Conservation (phyloP, 2,797 vertebrate species). For the Hozukius guyotensis region DNA sequence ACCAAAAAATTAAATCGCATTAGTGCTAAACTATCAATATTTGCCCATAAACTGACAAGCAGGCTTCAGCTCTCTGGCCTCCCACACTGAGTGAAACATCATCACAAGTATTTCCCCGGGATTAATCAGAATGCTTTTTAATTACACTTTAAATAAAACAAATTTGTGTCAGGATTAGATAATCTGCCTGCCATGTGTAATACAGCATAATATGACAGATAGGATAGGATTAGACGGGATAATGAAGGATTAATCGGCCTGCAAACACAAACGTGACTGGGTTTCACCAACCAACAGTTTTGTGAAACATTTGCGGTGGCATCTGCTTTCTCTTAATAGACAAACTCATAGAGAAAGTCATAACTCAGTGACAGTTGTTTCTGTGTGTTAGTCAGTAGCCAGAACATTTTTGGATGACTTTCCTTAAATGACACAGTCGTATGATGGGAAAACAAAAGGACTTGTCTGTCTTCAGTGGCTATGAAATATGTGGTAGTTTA, state of each 20-base stretch:
- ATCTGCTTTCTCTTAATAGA: slow-evolving; percentile 14
- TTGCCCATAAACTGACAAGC: not conserved
- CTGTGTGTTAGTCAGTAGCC: not conserved
- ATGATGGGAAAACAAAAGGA: not conserved
- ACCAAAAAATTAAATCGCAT: slow-evolving; percentile 10
- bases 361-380: not conserved
- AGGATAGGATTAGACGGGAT: slow-evolving; percentile 22
- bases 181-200: slow-evolving; percentile 19
- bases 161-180: slow-evolving; percentile 31
- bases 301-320: not conserved
- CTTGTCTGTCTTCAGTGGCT: not conserved
- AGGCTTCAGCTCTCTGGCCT: not conserved
- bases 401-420: not conserved
- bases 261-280: slow-evolving; percentile 4
- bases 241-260: slow-evolving; percentile 28
- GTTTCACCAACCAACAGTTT: not conserved
- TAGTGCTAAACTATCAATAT: slow-evolving; percentile 3
- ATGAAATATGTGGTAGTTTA: not conserved
- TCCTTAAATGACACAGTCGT: not conserved
- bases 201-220: slow-evolving; percentile 21
- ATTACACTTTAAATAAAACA: slow-evolving; percentile 25
- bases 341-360: not conserved
- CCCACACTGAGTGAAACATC: not conserved
- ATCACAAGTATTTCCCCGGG: not conserved
- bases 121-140: slow-evolving; percentile 10